Conservation (phyloP, 2,113 vertebrate species). For the Craseonycteris thonglongyai region DNA sequence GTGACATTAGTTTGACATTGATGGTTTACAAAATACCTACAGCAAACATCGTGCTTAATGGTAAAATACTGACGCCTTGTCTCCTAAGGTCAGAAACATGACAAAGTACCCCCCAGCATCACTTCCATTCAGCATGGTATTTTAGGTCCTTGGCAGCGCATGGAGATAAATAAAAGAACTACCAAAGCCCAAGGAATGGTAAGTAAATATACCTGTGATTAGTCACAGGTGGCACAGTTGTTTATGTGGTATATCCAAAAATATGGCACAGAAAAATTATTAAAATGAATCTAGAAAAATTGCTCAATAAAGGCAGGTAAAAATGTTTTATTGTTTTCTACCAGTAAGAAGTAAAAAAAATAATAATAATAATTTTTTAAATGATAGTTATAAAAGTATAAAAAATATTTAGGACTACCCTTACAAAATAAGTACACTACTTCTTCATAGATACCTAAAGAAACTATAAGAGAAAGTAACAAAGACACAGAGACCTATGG, state of each 20-base stretch:
- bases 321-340: background rate
- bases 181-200: background rate
- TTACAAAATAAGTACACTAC: background rate
- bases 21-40: background rate
- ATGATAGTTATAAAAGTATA: slow-evolving; percentile 17
- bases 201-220: background rate
- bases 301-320: background rate
- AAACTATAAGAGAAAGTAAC: background rate
- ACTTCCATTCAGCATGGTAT: background rate
- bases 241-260: background rate
- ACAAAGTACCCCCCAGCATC: background rate
- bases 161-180: background rate
- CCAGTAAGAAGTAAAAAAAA: background rate
- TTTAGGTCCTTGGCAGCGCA: background rate
- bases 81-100: background rate
- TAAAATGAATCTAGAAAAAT: background rate
- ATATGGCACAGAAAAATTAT: background rate
- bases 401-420: background rate
- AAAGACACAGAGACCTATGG: too few species aligned
- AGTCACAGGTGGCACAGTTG: background rate
- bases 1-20: background rate
- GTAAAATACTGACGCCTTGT: background rate
- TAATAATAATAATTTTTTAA: background rate
- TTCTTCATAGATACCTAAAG: slow-evolving; percentile 21
- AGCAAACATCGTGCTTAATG: background rate